These are phyloP conservation scores for Listrodromus nycthemerus DNA, from an alignment of 2,888 invertebrate genomes.

Conservation along the genomic window DNA sequence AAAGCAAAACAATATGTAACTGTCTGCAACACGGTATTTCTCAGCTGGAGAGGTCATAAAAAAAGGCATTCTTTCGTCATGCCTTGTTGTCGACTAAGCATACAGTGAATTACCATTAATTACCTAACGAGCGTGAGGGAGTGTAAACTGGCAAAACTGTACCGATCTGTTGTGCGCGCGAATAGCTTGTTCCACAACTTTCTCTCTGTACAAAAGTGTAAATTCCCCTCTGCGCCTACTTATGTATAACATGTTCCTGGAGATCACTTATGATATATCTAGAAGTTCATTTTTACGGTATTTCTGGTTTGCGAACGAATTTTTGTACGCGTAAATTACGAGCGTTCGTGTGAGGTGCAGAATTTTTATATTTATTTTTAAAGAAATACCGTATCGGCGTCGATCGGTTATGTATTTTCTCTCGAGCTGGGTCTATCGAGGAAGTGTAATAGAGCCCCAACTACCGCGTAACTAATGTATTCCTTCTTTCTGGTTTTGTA, in stretches of 20 bases:
- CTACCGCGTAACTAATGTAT: conserved; percentile 62
- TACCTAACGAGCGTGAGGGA: conserved; percentile 60
- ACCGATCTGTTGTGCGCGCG: conserved; percentile 44
- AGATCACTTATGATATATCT: conserved; percentile 16
- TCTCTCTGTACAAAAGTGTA: conserved; percentile 62
- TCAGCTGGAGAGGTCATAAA: conserved; percentile 1
- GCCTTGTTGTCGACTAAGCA: conserved; percentile 55
- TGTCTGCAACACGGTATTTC: conserved; percentile 4
- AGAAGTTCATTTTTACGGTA: neutral
- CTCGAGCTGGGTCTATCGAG: conserved; percentile 27
- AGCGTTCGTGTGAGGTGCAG: neutral
- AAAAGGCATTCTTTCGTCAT: conserved; percentile 55
- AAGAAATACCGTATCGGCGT: neutral
- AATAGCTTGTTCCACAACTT: conserved; percentile 62
- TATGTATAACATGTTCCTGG: conserved; percentile 27
- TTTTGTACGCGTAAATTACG: neutral
- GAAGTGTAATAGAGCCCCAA: conserved; percentile 43
- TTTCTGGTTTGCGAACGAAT: conserved; percentile 8
- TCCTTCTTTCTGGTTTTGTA: conserved; percentile 51
- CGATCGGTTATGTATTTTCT: conserved; percentile 17
- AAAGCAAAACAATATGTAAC: conserved; percentile 8
- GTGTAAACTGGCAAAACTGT: conserved; percentile 59
- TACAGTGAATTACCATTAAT: conserved; percentile 62
- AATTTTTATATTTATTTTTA: neutral
- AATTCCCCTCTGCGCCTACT: conserved; percentile 22